Evolutionary conservation across 2,113 vertebrate species (phyloP).

Genomic region (Melanerpes aurifrons): DNA sequence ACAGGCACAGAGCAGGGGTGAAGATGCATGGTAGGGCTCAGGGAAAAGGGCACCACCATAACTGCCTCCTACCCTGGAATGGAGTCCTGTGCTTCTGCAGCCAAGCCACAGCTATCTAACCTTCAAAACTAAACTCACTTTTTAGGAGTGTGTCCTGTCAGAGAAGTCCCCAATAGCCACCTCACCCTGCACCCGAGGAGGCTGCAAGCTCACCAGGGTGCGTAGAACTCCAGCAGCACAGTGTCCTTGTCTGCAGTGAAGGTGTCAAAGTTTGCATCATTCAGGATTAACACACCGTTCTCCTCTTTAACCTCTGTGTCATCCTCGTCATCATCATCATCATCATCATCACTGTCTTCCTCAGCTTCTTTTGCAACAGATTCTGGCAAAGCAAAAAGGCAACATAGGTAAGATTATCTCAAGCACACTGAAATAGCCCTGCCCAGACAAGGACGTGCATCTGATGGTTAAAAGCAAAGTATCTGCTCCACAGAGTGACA

Average conservation of each 20-base stretch:
- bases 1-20: neutral
- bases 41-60: neutral
- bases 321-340: conserved; percentile 64
- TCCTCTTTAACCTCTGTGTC: conserved; percentile 91
- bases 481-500: neutral
- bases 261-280: conserved; percentile 87
- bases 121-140: neutral
- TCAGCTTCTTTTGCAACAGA: conserved; percentile 55
- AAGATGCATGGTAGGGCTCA: rapidly evolving
- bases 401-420: neutral
- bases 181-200: neutral
- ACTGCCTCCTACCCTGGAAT: neutral
- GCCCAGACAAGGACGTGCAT: neutral
- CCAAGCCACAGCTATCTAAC: neutral
- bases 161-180: neutral
- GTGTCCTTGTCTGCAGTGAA: conserved; percentile 92
- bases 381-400: conserved; percentile 23
- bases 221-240: conserved; percentile 94
- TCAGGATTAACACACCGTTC: conserved; percentile 90
- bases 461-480: neutral
- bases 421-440: neutral
- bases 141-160: neutral
- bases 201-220: conserved; percentile 85
- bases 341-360: conserved; percentile 32
- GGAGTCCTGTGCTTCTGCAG: neutral